Percentiles rank a stretch among this genome's conserved stretches.
These are phyloP conservation scores for Tetragnatha versicolor DNA, from an alignment of 1,140 invertebrate genomes.

Conservation along the genomic window DNA sequence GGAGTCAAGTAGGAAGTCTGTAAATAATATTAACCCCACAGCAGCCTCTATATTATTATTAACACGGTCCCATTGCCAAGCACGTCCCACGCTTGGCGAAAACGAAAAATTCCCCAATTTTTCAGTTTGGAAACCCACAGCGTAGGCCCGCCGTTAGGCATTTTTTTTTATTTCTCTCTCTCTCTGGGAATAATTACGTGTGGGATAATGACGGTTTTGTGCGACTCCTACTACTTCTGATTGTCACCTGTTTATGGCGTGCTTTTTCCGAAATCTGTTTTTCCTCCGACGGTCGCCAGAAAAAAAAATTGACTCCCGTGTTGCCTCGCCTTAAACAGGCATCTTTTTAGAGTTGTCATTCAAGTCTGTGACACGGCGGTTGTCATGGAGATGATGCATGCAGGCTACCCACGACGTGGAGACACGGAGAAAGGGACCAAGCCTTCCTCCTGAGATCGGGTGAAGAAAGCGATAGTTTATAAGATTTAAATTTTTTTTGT, in stretches of 20 bases:
- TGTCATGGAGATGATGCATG: conserved; percentile 33
- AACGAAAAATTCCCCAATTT: conserved; percentile 39
- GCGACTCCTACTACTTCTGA: conserved; percentile 42
- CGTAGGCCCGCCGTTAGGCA: conserved; percentile 23
- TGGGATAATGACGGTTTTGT: conserved; percentile 47
- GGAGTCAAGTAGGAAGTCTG: conserved; percentile 36
- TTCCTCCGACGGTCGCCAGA: conserved; percentile 30
- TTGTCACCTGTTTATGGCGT: conserved; percentile 47
- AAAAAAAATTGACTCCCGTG: background rate
- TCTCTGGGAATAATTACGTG: conserved; percentile 5
- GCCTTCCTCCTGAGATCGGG: too few species aligned
- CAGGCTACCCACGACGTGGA: conserved; percentile 4
- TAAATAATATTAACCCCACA: conserved; percentile 41
- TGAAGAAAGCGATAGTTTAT: too few species aligned
- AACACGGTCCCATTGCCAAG: conserved; percentile 28
- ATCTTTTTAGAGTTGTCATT: conserved; percentile 43
- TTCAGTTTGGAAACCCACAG: conserved; percentile 46
- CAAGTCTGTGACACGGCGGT: conserved; percentile 34
- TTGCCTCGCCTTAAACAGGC: conserved; percentile 46
- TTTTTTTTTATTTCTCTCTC: background rate
- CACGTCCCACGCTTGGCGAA: conserved; percentile 15
- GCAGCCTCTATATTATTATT: background rate
- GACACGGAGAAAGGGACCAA: background rate
- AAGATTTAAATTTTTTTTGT: too few species aligned
- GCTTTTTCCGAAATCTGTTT: conserved; percentile 39